These are phyloP conservation scores for Drosophila arawakana DNA, from an alignment of 1,140 invertebrate genomes.

Conservation along the genomic window DNA sequence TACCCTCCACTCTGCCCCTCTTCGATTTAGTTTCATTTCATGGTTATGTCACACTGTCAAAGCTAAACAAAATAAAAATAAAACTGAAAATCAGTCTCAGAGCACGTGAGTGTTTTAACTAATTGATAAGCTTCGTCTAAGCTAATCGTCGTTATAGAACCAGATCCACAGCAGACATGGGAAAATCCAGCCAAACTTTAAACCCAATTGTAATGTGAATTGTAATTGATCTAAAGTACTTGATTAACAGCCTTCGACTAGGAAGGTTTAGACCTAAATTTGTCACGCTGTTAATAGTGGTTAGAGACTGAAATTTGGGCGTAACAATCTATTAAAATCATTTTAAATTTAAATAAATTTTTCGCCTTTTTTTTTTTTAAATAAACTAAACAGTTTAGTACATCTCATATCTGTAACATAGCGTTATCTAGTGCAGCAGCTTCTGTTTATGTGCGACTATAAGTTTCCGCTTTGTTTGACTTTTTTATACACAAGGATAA, in stretches of 20 bases:
- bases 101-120: conserved; percentile 35
- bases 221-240: conserved; percentile 18
- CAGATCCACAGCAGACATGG: conserved; percentile 3
- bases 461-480: conserved; percentile 25
- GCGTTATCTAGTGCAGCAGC: neutral
- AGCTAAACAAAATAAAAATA: neutral
- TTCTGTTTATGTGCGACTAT: conserved; percentile 2
- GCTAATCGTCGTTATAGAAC: conserved; percentile 17
- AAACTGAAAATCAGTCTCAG: neutral
- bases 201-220: conserved; percentile 12
- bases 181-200: neutral
- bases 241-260: neutral
- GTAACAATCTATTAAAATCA: too few species aligned
- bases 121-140: conserved; percentile 13
- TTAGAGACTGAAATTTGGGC: too few species aligned
- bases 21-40: conserved; percentile 20
- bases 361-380: too few species aligned
- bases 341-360: too few species aligned
- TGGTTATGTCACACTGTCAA: conserved; percentile 38
- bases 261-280: too few species aligned
- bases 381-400: too few species aligned
- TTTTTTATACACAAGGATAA: conserved; percentile 9
- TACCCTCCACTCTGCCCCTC: neutral
- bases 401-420: neutral
- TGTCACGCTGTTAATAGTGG: too few species aligned